phyloP scores from a whole-genome alignment of 2,113 vertebrate genomes.

The Chamaea fasciata region DNA sequence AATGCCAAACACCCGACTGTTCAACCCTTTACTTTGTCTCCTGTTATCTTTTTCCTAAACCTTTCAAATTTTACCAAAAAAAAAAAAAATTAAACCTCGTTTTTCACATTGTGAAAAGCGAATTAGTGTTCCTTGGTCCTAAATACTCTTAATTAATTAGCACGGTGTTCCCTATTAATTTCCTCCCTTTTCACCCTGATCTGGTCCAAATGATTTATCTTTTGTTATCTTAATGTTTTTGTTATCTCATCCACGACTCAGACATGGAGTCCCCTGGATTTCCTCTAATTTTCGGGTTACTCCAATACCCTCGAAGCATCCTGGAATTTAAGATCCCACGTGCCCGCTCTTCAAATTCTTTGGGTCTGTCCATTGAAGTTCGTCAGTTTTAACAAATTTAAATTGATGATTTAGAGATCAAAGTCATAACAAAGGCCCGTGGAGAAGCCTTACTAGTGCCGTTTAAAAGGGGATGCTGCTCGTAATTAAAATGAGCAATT shows the following conservation, averaged over 20 bases:
- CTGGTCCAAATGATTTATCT: background rate
- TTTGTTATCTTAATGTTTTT: background rate
- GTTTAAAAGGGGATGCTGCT: background rate
- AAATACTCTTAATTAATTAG: background rate
- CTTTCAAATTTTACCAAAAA: no score
- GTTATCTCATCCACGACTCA: background rate
- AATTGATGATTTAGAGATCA: fast-evolving
- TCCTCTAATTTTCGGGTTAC: background rate
- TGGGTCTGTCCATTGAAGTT: background rate
- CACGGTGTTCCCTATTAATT: background rate
- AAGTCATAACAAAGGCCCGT: background rate
- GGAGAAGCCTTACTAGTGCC: background rate
- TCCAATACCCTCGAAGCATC: background rate
- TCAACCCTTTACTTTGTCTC: no score
- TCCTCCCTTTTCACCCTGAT: background rate
- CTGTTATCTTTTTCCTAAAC: no score
- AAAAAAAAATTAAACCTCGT: no score
- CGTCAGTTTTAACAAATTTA: background rate
- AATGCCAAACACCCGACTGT: no score
- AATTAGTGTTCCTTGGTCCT: background rate
- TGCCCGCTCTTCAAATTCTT: background rate
- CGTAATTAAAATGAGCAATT: background rate
- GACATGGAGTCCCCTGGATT: background rate
- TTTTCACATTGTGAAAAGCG: background rate
- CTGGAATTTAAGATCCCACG: background rate